Evolutionary conservation across 2,113 vertebrate genomes (phyloP).

Genomic region (Pygoscelis adeliae): DNA sequence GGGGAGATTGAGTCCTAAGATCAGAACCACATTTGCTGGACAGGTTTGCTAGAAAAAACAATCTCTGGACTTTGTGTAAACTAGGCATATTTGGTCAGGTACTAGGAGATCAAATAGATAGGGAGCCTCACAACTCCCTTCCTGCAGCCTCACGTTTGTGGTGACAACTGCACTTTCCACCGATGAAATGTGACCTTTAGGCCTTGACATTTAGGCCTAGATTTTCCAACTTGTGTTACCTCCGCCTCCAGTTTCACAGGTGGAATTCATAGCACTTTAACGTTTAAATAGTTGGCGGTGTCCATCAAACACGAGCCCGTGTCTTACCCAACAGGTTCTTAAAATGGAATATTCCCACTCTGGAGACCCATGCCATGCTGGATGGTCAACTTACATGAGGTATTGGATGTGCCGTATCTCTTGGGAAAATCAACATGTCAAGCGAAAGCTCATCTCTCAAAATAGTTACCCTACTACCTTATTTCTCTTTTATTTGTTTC

Average conservation of each 20-base stretch:
- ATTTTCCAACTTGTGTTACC: constrained; percentile 44
- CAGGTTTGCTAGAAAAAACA: not conserved
- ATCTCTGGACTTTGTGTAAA: not conserved
- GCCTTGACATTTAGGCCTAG: constrained; percentile 47
- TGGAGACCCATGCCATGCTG: not conserved
- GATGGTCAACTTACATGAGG: not conserved
- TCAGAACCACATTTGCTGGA: not conserved
- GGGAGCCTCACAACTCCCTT: not conserved
- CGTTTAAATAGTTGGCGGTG: constrained; percentile 8
- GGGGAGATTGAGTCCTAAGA: not conserved
- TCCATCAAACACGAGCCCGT: not conserved
- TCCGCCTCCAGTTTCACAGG: constrained; percentile 62
- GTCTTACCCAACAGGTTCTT: not conserved
- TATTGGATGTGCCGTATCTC: not conserved
- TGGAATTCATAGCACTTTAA: constrained; percentile 21
- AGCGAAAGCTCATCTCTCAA: not conserved
- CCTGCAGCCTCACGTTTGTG: not conserved
- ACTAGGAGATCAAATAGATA: not conserved
- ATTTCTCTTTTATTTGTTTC: constrained; percentile 43
- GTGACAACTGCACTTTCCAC: constrained; percentile 38
- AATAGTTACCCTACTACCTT: constrained; percentile 22
- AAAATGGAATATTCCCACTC: constrained; percentile 3
- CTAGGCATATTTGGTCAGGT: not conserved
- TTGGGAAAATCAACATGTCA: constrained; percentile 14
- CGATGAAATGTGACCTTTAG: constrained; percentile 36